phyloP scores from a whole-genome alignment of 2,113 vertebrate species.

The Benitochromis conjunctus region DNA sequence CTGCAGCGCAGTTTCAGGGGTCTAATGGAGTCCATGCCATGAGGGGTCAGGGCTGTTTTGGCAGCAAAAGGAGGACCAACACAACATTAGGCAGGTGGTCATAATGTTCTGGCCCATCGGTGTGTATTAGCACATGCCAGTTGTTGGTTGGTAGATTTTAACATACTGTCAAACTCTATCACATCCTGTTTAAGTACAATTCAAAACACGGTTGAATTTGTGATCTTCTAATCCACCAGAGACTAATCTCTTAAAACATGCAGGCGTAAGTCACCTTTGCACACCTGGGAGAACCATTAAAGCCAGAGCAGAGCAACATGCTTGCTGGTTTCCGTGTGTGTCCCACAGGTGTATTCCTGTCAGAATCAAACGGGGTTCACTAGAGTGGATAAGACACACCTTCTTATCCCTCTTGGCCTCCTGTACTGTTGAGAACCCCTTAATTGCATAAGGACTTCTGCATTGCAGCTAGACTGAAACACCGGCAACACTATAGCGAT shows the following conservation, averaged over 20 bases:
- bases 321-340: not conserved
- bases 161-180: not conserved
- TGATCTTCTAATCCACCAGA: not conserved
- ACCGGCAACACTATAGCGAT: not conserved
- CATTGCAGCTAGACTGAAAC: not conserved
- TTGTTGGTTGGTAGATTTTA: not conserved
- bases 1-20: too few species aligned
- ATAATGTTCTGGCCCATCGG: too few species aligned
- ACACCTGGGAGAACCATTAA: not conserved
- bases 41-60: too few species aligned
- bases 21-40: too few species aligned
- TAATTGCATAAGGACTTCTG: not conserved
- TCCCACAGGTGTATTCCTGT: slow-evolving; percentile 16
- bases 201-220: not conserved
- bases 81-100: too few species aligned
- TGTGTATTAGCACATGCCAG: not conserved
- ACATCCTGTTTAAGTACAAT: not conserved
- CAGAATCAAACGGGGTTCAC: not conserved
- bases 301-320: not conserved
- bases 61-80: too few species aligned
- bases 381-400: not conserved
- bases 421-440: not conserved
- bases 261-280: not conserved
- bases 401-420: not conserved
- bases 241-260: not conserved